Evolutionary conservation across 1,140 invertebrate species (phyloP).

Genomic region (Lycorma delicatula): DNA sequence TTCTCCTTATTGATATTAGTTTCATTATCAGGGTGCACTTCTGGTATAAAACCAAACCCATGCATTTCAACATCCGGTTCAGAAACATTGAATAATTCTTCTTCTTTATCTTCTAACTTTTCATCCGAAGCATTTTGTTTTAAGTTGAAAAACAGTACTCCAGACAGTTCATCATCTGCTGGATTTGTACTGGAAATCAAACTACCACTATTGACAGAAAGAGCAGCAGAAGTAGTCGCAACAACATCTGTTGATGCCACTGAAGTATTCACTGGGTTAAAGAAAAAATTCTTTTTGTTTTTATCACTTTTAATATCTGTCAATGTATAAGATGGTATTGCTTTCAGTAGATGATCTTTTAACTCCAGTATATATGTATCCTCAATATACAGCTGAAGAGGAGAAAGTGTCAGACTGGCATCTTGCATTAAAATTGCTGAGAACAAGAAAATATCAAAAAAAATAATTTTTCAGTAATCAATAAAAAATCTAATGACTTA

Average conservation of each 20-base stretch:
- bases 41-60: background rate
- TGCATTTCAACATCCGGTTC: conserved; percentile 15
- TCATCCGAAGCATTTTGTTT: background rate
- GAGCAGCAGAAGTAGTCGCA: background rate
- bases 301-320: background rate
- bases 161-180: too few relatives aligned
- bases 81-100: conserved; percentile 23
- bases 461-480: background rate
- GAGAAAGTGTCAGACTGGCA: conserved; percentile 45
- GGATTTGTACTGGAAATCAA: too few relatives aligned
- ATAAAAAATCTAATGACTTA: background rate
- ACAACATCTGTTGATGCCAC: background rate
- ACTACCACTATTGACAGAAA: background rate
- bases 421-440: conserved; percentile 44
- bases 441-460: conserved; percentile 19
- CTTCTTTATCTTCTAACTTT: conserved; percentile 10
- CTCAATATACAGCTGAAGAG: conserved; percentile 56
- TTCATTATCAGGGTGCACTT: background rate
- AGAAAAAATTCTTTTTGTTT: background rate
- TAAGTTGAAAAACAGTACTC: too few relatives aligned
- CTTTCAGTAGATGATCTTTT: conserved; percentile 17
- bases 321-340: conserved; percentile 7
- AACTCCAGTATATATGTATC: conserved; percentile 53
- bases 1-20: background rate
- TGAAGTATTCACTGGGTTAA: background rate